These are phyloP conservation scores for Polyergus mexicanus DNA, from an alignment of 1,140 invertebrate genomes.

Conservation along the genomic window DNA sequence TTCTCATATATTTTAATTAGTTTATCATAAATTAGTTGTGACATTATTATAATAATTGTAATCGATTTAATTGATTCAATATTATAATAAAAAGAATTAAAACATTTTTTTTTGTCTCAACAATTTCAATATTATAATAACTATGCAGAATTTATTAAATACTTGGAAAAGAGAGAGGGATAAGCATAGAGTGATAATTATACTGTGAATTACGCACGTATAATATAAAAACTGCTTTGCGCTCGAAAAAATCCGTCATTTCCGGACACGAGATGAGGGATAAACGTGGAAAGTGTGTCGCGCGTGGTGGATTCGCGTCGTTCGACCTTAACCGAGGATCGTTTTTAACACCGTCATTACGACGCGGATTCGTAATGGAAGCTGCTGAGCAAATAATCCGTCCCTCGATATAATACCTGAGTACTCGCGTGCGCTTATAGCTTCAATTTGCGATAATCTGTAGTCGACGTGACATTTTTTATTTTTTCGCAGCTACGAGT, in stretches of 20 bases:
- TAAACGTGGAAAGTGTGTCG: slow-evolving; percentile 12
- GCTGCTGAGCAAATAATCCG: slow-evolving; percentile 44
- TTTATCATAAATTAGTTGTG: too few relatives aligned
- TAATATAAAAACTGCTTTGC: not conserved
- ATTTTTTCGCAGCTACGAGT: slow-evolving; percentile 2
- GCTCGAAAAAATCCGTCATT: slow-evolving; percentile 14
- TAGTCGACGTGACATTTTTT: slow-evolving; percentile 9
- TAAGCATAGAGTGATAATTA: slow-evolving; percentile 10
- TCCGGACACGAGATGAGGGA: slow-evolving; percentile 12
- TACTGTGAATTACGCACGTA: slow-evolving; percentile 2
- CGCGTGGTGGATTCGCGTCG: slow-evolving; percentile 5
- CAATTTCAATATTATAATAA: slow-evolving; percentile 12
- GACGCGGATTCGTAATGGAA: slow-evolving; percentile 22
- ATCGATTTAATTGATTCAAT: too few relatives aligned
- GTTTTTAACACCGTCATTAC: slow-evolving; percentile 42
- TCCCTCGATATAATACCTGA: slow-evolving; percentile 19
- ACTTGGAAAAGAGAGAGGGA: not conserved
- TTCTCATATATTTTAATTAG: too few relatives aligned
- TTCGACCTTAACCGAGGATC: slow-evolving; percentile 27
- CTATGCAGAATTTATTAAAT: not conserved
- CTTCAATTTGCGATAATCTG: slow-evolving; percentile 38
- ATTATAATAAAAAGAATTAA: not conserved
- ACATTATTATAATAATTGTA: too few relatives aligned
- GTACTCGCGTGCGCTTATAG: slow-evolving; percentile 22
- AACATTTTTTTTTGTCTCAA: not conserved